phyloP scores from a whole-genome alignment of 2,888 invertebrate species.

The Pristionchus mayeri region DNA sequence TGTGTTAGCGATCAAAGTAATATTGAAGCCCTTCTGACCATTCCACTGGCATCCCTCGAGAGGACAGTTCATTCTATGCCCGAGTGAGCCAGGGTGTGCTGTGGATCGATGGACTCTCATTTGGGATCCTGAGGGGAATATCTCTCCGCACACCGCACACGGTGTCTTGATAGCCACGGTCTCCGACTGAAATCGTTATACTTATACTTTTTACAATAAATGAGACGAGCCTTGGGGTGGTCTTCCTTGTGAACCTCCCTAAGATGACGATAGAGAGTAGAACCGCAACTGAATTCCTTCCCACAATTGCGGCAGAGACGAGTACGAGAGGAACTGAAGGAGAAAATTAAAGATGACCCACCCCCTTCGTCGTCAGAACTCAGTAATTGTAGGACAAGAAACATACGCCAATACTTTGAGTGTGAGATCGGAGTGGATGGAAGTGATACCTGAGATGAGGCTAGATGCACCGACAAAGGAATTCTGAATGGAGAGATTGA shows the following conservation, averaged over 20 bases:
- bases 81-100: not conserved
- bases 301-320: not conserved
- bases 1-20: too few species aligned
- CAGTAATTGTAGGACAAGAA: too few species aligned
- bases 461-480: too few species aligned
- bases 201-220: not conserved
- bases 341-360: too few species aligned
- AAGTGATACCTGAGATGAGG: not conserved
- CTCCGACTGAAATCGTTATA: not conserved
- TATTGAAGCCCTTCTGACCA: not conserved
- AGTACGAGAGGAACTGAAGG: not conserved
- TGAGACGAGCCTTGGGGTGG: not conserved
- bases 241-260: conserved; percentile 7
- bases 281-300: not conserved
- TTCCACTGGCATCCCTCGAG: conserved; percentile 3
- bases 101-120: not conserved
- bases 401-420: not conserved
- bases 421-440: not conserved
- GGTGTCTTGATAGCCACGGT: not conserved
- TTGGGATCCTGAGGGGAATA: not conserved
- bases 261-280: not conserved
- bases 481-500: too few species aligned
- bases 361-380: too few species aligned
- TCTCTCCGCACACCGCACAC: not conserved
- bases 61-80: not conserved